Base-by-base conservation (phyloP, 2,113 vertebrate genomes). In the Silurus meridionalis region DNA sequence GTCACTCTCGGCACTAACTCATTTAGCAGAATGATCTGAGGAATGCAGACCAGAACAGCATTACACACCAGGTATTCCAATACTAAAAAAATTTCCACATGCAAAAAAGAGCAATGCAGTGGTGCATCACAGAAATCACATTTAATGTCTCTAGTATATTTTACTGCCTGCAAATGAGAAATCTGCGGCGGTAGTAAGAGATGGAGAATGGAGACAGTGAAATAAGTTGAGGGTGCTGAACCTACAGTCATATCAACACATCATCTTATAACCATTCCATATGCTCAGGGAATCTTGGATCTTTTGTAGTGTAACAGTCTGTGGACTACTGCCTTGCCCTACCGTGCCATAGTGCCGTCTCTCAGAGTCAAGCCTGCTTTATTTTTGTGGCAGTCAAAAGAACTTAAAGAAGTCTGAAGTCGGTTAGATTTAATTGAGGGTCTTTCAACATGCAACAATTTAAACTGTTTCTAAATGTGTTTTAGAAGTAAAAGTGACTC, bases 11-110 rank as follows among this genome's bases (percentile, higher is more conserved):
- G 77, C 77, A 83, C 82, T 88, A 86, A 89, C 74, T 87, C 63
- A 86, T 89, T 88, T 67, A 85, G 84, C 85, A 88, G 71, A 86
- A 53, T 71, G 48, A 80, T 86, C 67, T 52, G 48, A 75, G 37
- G 52, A 81, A 66, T 72, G 77, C 53, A 82, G 80, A 83, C 67
- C 71, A 69, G 69, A 21, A 63, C 60, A 61, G 79, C 53, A 79
- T 79, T 75, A 86, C 48, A 10, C 64, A 83, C 48, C 58, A 83
- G 46, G 23, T 64, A 71, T 57, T 63, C 67, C 52, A 71, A 63
- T 4, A 61, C 28, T 67, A 37, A 82, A 53, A 37, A 77, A 52
- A 58, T 80, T 80, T 82, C 53, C 67, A 88, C n/a, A 53, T 37
- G 52, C 37, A n/a, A 75, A 61, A 75, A 37, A 19, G 4, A 80